These are phyloP conservation scores for Artemisiospiza belli DNA, from an alignment of 2,113 vertebrate genomes.

Conservation along the genomic window DNA sequence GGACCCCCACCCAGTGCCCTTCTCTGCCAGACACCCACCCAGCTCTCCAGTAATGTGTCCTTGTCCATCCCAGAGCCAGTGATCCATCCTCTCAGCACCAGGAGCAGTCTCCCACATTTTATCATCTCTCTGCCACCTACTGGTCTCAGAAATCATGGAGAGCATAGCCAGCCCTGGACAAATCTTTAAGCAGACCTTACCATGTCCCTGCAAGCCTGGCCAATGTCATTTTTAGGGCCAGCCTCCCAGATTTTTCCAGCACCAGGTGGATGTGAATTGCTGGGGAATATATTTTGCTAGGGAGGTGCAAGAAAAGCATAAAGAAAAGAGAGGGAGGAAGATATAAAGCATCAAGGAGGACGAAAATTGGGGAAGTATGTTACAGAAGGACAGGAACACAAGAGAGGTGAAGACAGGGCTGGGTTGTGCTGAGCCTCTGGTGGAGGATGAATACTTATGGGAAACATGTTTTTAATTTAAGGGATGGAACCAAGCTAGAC, in stretches of 20 bases:
- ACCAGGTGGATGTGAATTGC: background rate
- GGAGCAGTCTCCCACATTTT: background rate
- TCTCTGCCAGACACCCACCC: background rate
- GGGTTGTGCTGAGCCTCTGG: background rate
- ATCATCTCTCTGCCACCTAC: slow-evolving; percentile 34
- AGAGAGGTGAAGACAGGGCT: background rate
- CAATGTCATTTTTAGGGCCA: background rate
- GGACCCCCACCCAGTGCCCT: background rate
- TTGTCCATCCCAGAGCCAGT: background rate
- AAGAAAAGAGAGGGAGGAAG: background rate
- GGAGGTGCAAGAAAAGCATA: background rate
- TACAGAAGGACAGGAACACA: background rate
- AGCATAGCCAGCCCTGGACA: background rate
- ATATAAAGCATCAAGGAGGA: background rate
- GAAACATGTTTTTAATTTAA: slow-evolving; percentile 34
- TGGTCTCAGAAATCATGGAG: background rate
- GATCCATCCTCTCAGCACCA: background rate
- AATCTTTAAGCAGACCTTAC: background rate
- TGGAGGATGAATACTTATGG: background rate
- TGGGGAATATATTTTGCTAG: background rate
- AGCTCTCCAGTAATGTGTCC: background rate
- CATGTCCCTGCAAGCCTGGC: background rate
- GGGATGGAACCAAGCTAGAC: slow-evolving; percentile 2
- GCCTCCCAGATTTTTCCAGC: background rate
- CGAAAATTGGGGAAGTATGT: background rate